phyloP scores from a whole-genome alignment of 2,888 invertebrate genomes.

The Callimorpha dominula region DNA sequence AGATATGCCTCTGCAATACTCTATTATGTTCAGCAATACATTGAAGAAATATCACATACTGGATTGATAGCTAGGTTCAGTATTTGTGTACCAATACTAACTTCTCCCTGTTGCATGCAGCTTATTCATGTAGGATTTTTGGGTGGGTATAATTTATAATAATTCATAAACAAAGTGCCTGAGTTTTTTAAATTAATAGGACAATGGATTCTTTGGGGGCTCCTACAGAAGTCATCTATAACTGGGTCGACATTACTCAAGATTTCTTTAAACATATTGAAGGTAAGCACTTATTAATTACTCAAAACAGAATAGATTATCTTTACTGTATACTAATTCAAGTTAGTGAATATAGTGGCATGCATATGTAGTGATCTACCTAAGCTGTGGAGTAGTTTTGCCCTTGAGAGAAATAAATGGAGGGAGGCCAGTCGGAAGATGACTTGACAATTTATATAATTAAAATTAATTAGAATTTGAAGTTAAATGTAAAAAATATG shows the following conservation, averaged over 20 bases:
- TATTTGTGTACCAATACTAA: not conserved
- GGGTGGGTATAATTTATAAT: not conserved
- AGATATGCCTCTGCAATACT: not conserved
- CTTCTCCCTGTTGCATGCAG: not conserved
- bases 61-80: not conserved
- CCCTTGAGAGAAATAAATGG: no score
- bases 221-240: slow-evolving; percentile 83
- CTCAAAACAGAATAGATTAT: not conserved
- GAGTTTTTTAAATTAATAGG: slow-evolving; percentile 52
- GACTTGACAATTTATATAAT: no score
- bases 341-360: not conserved
- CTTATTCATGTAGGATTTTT: not conserved
- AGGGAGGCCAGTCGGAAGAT: no score
- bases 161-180: slow-evolving; percentile 4
- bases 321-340: not conserved
- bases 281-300: slow-evolving; percentile 62
- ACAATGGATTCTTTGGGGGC: slow-evolving; percentile 78
- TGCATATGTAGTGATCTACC: not conserved
- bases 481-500: not conserved
- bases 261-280: slow-evolving; percentile 82
- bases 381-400: no score
- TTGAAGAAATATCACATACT: not conserved
- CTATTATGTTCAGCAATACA: not conserved
- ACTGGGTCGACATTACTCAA: slow-evolving; percentile 90
- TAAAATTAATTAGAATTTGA: not conserved